Evolutionary conservation across 1,140 invertebrate species (phyloP).

Genomic region (Portunus trituberculatus): DNA sequence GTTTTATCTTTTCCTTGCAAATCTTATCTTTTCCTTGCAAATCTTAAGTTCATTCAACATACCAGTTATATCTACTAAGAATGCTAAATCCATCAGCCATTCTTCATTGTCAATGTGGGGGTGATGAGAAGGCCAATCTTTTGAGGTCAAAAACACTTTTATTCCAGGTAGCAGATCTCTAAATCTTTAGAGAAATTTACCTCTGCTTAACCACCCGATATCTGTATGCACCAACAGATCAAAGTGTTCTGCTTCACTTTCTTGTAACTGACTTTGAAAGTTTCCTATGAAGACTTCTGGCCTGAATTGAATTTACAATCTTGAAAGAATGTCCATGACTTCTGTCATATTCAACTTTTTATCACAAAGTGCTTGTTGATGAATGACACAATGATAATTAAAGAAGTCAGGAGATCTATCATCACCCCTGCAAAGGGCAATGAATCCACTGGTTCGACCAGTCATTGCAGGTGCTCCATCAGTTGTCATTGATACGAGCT

Average conservation of each 20-base stretch:
- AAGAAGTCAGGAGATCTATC: slow-evolving; percentile 29
- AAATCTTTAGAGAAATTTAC: slow-evolving; percentile 54
- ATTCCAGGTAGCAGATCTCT: slow-evolving; percentile 47
- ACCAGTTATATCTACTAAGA: too few species aligned
- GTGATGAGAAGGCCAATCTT: slow-evolving; percentile 24
- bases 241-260: slow-evolving; percentile 49
- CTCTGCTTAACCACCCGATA: slow-evolving; percentile 58
- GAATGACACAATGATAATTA: too few species aligned
- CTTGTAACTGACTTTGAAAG: slow-evolving; percentile 48
- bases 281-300: slow-evolving; percentile 59
- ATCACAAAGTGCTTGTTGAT: too few species aligned
- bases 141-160: too few species aligned
- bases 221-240: slow-evolving; percentile 55
- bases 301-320: slow-evolving; percentile 58
- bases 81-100: slow-evolving; percentile 54
- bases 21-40: too few species aligned
- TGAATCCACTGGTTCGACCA: slow-evolving; percentile 49
- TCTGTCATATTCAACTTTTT: too few species aligned
- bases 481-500: slow-evolving; percentile 59
- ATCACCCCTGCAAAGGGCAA: neutral
- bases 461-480: slow-evolving; percentile 59
- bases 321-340: too few species aligned
- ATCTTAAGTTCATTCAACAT: slow-evolving; percentile 41
- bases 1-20: too few species aligned
- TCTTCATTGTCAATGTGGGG: slow-evolving; percentile 39